Conservation (phyloP, 2,797 vertebrate genomes). For the Poecile montanus region DNA sequence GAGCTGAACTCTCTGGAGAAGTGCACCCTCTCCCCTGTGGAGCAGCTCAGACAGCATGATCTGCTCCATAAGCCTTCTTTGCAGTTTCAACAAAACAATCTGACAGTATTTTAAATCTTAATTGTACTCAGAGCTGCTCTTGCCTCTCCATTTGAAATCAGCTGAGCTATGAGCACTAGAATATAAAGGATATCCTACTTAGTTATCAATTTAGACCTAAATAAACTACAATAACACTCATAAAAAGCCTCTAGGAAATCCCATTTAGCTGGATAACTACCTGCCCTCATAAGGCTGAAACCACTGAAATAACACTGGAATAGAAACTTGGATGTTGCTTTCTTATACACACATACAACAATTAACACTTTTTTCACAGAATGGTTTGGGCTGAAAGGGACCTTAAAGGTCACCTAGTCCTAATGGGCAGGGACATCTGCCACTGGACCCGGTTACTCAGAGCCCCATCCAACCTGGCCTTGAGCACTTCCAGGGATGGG, state of each 20-base stretch:
- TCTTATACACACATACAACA: rapidly evolving
- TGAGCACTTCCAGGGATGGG: neutral
- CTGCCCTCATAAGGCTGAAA: neutral
- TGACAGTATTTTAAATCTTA: neutral
- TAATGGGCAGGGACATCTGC: neutral
- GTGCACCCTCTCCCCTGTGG: neutral
- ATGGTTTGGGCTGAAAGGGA: neutral
- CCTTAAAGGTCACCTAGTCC: neutral
- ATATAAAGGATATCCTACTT: neutral
- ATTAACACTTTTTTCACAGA: neutral
- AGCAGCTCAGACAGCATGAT: neutral
- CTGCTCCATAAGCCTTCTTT: neutral
- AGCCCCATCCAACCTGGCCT: neutral
- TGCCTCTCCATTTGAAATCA: neutral
- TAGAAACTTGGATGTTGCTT: neutral
- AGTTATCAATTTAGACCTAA: neutral
- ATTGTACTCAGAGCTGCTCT: neutral
- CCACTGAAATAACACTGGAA: neutral
- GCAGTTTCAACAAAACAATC: neutral
- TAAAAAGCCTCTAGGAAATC: neutral
- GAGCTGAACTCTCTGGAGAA: neutral
- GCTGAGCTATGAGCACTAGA: neutral
- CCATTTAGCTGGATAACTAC: neutral
- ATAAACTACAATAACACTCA: neutral
- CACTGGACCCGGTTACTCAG: neutral